Base-by-base conservation (phyloP, 1,140 invertebrate species). In the Papilio polyxenes region DNA sequence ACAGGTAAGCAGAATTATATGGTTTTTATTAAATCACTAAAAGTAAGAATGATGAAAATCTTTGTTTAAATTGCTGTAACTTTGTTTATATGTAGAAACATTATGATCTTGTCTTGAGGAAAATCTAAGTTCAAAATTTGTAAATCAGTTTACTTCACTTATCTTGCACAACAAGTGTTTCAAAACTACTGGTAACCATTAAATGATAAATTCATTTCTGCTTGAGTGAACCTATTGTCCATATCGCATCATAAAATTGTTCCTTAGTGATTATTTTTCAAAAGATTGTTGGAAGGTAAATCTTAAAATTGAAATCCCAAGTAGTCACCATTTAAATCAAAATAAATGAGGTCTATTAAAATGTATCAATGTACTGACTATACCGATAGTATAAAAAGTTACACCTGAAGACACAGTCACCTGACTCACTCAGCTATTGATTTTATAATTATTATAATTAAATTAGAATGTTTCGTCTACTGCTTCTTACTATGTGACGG, bases 1-100 rank as follows among this genome's bases (percentile, higher is more conserved):
- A 13, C 97, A 97, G 95, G 97, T 97, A 92, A 89, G 85, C 91
- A n/a, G 11, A 7, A 37, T 37, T 37, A 37, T 5, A 13, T 37
- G 3, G 13, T 65, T 23, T 40, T 15, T 8, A 37, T 20, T 59
- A n/a, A n/a, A 8, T 59, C 17, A 59, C 17, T 53, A 15, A 17
- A 53, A 53, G 17, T 53, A 20, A 59, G 17, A 59, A 51, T 10
- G 2, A 10, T 51, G 49, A 51, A 10, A 11, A 11, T 13, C 13
- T 51, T 51, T n/a, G 17, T n/a, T 59, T 59, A 59, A 20, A n/a
- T 20, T 59, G 9, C 56, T 8, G 56, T n/a, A 17, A 8, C 15
- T 53, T 1, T 53, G 51, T n/a, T 56, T 56, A 31, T 31, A 37
- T 31, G 20, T 37, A 62, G 56, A 7, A 49, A 49, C 7, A 49